phyloP scores from a whole-genome alignment of 2,797 vertebrate species.

The Limosa lapponica region DNA sequence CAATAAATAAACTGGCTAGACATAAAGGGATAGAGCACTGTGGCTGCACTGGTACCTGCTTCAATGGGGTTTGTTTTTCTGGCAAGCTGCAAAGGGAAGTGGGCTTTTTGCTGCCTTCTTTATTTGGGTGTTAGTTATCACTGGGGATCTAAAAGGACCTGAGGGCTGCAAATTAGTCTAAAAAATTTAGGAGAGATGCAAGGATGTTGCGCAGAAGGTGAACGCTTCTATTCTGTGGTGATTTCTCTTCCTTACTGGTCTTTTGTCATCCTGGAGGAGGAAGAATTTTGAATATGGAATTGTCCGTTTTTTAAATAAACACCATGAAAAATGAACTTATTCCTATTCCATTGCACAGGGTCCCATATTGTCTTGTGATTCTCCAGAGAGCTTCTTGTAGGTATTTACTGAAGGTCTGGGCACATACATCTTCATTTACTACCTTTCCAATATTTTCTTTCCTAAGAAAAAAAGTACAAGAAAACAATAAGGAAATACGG shows the following conservation, averaged over 20 bases:
- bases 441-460: background rate
- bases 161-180: background rate
- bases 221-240: background rate
- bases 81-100: background rate
- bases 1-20: background rate
- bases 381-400: background rate
- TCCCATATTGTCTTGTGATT: background rate
- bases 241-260: background rate
- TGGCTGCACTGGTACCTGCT: background rate
- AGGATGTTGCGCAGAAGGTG: background rate
- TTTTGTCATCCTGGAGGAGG: background rate
- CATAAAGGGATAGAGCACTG: rapidly evolving
- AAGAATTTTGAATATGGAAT: background rate
- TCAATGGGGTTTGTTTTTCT: background rate
- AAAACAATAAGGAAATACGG: background rate
- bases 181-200: background rate
- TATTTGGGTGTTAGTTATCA: background rate
- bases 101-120: background rate
- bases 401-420: background rate
- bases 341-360: background rate
- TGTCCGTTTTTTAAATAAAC: background rate
- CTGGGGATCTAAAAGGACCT: background rate
- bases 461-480: background rate
- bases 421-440: slow-evolving; percentile 2
- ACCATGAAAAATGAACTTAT: background rate